Base-by-base conservation (phyloP, 2,113 vertebrate species). In the Tachysurus fulvidraco region DNA sequence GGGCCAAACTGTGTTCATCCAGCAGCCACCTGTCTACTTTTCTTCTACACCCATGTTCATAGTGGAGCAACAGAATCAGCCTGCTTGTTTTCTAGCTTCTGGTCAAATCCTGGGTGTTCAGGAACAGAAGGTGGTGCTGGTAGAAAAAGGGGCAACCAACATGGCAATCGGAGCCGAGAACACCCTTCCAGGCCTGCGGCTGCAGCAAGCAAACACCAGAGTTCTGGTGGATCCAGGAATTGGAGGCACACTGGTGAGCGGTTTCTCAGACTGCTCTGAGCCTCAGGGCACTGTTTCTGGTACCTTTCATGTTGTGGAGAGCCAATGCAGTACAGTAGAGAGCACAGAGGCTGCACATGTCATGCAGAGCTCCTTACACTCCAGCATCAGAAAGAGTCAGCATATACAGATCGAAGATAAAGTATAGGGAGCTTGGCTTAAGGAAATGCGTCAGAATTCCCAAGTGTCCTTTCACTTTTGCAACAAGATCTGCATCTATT, bases 1-100 rank as follows among this genome's bases (percentile, higher is more conserved):
- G 28, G 81, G 85, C 82, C 92, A 91, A 89, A 92, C 93, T 1
- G 19, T 94, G 46, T 90, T 95, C 28, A 67, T 95, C 80, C 95
- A 95, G 87, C 94, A 95, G 86, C 93, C 94, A 3, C 2, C 94
- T 1, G 71, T 95, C 91, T 95, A 94, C 88, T 93, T 94, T 44
- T 50, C 95, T 10, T 62, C 94, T 2, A 36, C 92, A 0, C 95
- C 88, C 52, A 88, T 96, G 91, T 95, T 95, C 83, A 77, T 95
- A 8, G 90, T 95, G 2, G 94, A 96, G 21, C 71, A 90, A 9
- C 92, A 93, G 2, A 83, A 91, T 57, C 93, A 92, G n/a, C n/a
- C 93, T 77, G 60, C 94, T 25, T 65, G 95, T 46, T 86, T 95
- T 87, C 59, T 93, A 21, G 80, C 81, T 30, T 90, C 88, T 11